Evolutionary conservation across 2,797 vertebrate genomes (phyloP).

Genomic region (Perodicticus potto): DNA sequence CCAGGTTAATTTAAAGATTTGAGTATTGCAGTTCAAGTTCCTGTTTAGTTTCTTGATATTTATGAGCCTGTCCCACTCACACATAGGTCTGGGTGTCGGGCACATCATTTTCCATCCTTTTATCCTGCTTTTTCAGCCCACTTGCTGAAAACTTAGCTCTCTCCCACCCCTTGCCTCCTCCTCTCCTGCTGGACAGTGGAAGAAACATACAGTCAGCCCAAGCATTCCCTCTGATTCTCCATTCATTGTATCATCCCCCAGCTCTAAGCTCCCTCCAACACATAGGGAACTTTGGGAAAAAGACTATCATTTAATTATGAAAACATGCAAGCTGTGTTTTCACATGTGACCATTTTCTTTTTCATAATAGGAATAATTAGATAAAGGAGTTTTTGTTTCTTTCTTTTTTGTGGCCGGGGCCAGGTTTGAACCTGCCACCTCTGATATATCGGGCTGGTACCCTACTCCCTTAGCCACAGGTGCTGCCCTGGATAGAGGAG

Average conservation of each 20-base stretch:
- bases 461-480: too few species aligned
- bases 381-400: background rate
- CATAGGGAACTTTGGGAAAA: background rate
- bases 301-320: conserved; percentile 2
- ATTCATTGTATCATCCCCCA: background rate
- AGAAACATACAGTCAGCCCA: background rate
- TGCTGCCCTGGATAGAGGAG: background rate
- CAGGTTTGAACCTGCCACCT: too few species aligned
- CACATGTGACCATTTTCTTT: background rate
- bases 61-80: background rate
- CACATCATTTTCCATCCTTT: background rate
- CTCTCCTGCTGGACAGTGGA: background rate
- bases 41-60: conserved; percentile 37
- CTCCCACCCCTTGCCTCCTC: background rate
- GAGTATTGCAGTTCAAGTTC: conserved; percentile 49
- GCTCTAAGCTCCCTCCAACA: background rate
- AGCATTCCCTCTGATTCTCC: background rate
- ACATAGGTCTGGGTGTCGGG: background rate
- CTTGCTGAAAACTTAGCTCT: background rate
- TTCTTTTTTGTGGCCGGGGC: too few species aligned
- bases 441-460: too few species aligned
- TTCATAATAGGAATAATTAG: conserved; percentile 10
- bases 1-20: conserved; percentile 56
- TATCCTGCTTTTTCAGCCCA: background rate
- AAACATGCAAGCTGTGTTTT: background rate